These are phyloP conservation scores for Drosophila sturtevanti DNA, from an alignment of 1,140 invertebrate genomes.

Conservation along the genomic window DNA sequence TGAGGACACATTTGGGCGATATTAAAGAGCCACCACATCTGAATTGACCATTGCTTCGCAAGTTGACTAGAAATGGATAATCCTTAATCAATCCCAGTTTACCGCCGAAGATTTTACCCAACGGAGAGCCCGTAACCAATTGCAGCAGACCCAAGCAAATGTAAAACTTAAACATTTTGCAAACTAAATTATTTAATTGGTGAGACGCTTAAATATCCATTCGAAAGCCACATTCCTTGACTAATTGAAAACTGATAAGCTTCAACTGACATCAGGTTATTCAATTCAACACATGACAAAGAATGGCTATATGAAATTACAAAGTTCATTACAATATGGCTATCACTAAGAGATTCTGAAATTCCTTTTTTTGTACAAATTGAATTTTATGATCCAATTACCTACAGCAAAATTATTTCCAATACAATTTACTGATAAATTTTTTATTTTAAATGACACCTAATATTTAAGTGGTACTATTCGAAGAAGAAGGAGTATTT, in stretches of 20 bases:
- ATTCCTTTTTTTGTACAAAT: too few relatives aligned
- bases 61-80: conserved; percentile 59
- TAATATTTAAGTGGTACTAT: not conserved
- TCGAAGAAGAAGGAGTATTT: conserved; percentile 27
- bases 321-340: too few relatives aligned
- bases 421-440: not conserved
- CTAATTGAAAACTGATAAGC: conserved; percentile 58
- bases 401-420: not conserved
- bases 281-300: not conserved
- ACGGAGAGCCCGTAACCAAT: not conserved
- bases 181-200: too few relatives aligned
- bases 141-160: conserved; percentile 5
- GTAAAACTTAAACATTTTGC: conserved; percentile 24
- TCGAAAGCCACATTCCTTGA: conserved; percentile 41
- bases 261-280: not conserved
- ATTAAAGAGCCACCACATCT: conserved; percentile 59
- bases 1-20: conserved; percentile 68
- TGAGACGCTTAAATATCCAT: not conserved
- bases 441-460: not conserved
- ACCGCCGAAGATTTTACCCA: conserved; percentile 50
- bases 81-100: not conserved
- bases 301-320: not conserved
- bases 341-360: too few relatives aligned
- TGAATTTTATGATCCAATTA: not conserved
- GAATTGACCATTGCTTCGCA: conserved; percentile 38